A percentile compares a stretch with the other conserved stretches of the same genome.
Evolutionary conservation across 2,888 invertebrate species (phyloP).

Genomic region (Platynereis dumerilii): DNA sequence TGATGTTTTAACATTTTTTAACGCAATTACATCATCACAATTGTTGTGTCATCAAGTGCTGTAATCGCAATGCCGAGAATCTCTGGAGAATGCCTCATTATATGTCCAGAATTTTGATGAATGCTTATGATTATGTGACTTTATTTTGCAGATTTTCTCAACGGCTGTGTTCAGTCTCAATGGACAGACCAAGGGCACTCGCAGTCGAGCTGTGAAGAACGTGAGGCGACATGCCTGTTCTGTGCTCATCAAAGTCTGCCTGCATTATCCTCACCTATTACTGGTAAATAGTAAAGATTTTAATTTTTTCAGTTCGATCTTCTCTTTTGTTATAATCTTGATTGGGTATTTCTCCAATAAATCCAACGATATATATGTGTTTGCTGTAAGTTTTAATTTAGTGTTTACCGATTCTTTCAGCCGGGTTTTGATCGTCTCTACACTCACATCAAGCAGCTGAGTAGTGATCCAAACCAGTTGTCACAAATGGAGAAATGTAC

Average conservation of each 20-base stretch:
- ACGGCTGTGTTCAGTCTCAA: constrained; percentile 78
- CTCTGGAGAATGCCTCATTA: background rate
- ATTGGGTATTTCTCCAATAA: no score
- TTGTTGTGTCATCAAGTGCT: no score
- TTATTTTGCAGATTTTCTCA: constrained; percentile 73
- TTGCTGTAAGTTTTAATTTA: no score
- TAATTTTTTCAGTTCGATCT: background rate
- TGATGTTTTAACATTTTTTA: no score
- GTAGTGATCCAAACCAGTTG: constrained; percentile 72
- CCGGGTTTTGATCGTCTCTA: constrained; percentile 87
- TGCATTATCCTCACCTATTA: constrained; percentile 83
- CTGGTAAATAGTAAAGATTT: constrained; percentile 64
- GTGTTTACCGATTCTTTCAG: constrained; percentile 42
- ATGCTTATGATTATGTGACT: no score
- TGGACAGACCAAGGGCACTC: constrained; percentile 72
- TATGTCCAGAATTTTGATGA: background rate
- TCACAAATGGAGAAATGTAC: constrained; percentile 85
- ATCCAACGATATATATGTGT: no score
- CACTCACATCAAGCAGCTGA: constrained; percentile 75
- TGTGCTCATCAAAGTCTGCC: constrained; percentile 86
- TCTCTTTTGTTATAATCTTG: background rate
- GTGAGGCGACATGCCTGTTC: constrained; percentile 88
- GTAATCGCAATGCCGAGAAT: no score
- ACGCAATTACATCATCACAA: no score
- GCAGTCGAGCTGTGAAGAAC: constrained; percentile 80